Conservation (phyloP, 1,140 invertebrate genomes). For the Latrodectus geometricus region DNA sequence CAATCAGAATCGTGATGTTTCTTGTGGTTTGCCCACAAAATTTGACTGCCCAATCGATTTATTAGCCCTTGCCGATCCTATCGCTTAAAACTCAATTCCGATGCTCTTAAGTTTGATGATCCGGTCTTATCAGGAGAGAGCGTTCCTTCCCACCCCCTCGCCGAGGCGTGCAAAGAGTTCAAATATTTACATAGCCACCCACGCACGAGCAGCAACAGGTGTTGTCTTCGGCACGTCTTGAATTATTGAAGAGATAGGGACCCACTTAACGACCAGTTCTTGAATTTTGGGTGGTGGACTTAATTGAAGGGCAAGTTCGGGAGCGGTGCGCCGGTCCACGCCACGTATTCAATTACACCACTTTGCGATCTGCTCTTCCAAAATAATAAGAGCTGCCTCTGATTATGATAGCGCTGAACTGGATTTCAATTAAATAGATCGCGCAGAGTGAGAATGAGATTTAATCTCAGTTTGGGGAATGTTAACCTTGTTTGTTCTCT, state of each 20-base stretch:
- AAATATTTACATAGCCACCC: slow-evolving; percentile 60
- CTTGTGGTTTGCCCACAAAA: background rate
- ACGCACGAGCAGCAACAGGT: slow-evolving; percentile 42
- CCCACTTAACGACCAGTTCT: slow-evolving; percentile 41
- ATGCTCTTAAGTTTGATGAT: background rate
- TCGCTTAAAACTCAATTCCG: slow-evolving; percentile 38
- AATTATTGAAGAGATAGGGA: slow-evolving; percentile 54
- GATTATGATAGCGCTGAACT: slow-evolving; percentile 8
- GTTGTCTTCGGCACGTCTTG: slow-evolving; percentile 25
- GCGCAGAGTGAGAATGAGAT: too few relatives aligned
- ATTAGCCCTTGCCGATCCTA: slow-evolving; percentile 10
- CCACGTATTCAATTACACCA: slow-evolving; percentile 11
- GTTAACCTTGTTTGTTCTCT: too few relatives aligned
- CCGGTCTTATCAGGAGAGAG: background rate
- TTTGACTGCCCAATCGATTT: slow-evolving; percentile 26
- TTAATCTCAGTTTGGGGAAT: too few relatives aligned
- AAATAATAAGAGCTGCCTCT: slow-evolving; percentile 25
- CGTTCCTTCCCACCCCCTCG: background rate
- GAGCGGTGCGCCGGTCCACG: slow-evolving; percentile 4
- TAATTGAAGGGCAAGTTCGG: slow-evolving; percentile 32
- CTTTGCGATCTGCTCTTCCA: background rate
- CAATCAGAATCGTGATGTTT: slow-evolving; percentile 14
- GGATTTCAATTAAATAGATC: slow-evolving; percentile 17
- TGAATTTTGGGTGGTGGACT: slow-evolving; percentile 15
- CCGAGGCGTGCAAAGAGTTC: slow-evolving; percentile 44